Evolutionary conservation across 2,113 vertebrate species (phyloP), one percentile per base, ranked within the genome.

Genomic region (Rhipidura dahli): DNA sequence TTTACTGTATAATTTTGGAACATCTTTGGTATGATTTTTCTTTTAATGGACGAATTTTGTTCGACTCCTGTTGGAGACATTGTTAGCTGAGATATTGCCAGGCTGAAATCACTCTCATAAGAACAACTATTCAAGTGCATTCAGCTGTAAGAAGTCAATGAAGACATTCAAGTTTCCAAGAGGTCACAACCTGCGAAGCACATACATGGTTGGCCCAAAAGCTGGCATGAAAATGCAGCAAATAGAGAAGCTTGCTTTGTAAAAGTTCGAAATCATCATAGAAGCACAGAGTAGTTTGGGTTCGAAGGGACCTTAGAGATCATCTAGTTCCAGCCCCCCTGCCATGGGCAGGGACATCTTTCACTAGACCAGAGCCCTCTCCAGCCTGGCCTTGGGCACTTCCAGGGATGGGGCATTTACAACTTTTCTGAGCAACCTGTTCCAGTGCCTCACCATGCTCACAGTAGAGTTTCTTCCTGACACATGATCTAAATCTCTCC

Each of bases 1-100:
- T 99, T 99, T 99, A 99, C 98, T 98, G 71, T 99, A 98, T 64
- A 96, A 80, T 78, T 87, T 83, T 85, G 72, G 39, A 96, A 75
- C 60, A 66, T 69, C 37, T 35, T 91, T 95, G 51, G 33, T 95
- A 72, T 92, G 45, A 17, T 94, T 96, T 85, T 89, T 60, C 79
- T 30, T 94, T 79, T 92, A 31, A 73, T 65, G 60, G 24, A 69
- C 45, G 13, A 10, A 7, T 42, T 83, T 56, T 68, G 20, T 80
- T 93, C 39, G 79, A 61, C 6, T 91, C 8, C 22, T 65, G 14
- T 37, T 85, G 1, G 8, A 75, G 47, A 33, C 14, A 4, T 53
- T 30, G 10, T 64, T 64, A 40, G 17, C 35, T 51, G 28, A 66
- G 78, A 49, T 9, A 16, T 68, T 94, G 78, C 47, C 44, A 35